phyloP scores from a whole-genome alignment of 2,888 invertebrate species.

The Tipula lateralis region DNA sequence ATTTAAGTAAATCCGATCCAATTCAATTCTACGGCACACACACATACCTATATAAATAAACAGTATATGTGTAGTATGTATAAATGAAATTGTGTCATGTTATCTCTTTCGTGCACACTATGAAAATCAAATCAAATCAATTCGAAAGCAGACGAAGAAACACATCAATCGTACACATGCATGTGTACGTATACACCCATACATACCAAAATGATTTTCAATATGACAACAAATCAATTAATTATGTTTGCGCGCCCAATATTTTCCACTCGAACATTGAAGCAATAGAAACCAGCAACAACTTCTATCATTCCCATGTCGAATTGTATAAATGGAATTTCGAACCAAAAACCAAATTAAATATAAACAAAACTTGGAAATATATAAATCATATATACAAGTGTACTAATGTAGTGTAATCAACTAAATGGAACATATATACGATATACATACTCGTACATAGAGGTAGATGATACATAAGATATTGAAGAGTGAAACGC shows the following conservation, averaged over 20 bases:
- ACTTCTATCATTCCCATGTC: not conserved
- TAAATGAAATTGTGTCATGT: not conserved
- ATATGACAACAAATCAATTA: not conserved
- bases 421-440: not conserved
- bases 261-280: not conserved
- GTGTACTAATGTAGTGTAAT: not conserved
- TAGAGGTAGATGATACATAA: not conserved
- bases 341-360: not conserved
- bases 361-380: not conserved
- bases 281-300: not conserved
- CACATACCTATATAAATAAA: not conserved
- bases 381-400: not conserved
- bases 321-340: constrained; percentile 4
- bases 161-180: not conserved
- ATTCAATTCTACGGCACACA: not conserved
- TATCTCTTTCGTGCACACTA: not conserved
- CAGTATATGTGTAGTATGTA: not conserved
- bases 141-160: not conserved
- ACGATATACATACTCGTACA: not conserved
- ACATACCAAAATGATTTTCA: not conserved
- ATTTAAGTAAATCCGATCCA: not conserved
- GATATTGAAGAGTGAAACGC: no score
- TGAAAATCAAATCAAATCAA: not conserved
- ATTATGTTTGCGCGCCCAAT: not conserved
- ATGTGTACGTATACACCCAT: not conserved